Conservation (phyloP, 2,797 vertebrate species). For the Macrochelys suwanniensis region DNA sequence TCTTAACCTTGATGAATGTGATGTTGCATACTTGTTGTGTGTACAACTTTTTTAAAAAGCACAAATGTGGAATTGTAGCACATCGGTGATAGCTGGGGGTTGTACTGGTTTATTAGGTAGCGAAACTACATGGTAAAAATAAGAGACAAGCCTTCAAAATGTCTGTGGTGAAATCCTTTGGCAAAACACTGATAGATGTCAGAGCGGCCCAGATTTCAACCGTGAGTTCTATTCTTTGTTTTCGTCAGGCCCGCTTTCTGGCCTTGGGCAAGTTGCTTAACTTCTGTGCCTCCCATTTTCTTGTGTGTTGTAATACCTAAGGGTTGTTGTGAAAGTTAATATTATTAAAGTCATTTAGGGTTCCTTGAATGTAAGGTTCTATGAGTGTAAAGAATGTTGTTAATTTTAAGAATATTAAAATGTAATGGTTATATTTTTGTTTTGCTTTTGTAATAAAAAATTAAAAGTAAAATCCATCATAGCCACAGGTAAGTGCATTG, state of each 20-base stretch:
- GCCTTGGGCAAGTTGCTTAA: no score
- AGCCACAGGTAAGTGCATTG: not conserved
- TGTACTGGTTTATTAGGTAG: not conserved
- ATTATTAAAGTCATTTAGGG: not conserved
- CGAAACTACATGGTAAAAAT: fast-evolving
- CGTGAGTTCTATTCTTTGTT: not conserved
- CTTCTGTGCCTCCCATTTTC: no score
- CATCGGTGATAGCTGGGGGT: not conserved
- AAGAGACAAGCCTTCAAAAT: not conserved
- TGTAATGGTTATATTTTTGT: not conserved
- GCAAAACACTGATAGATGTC: not conserved
- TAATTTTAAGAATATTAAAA: not conserved
- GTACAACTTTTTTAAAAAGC: no score
- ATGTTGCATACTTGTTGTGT: no score
- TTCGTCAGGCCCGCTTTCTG: fast-evolving
- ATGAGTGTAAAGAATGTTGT: not conserved
- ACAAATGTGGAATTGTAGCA: no score
- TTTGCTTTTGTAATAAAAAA: no score
- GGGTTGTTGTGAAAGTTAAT: not conserved
- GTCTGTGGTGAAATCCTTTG: not conserved
- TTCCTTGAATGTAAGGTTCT: not conserved
- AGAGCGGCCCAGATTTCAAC: not conserved
- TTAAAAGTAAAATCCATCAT: not conserved
- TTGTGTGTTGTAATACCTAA: not conserved
- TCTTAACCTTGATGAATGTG: no score